Evolutionary conservation across 2,797 vertebrate species (phyloP).

Genomic region (Acropternis orthonyx): DNA sequence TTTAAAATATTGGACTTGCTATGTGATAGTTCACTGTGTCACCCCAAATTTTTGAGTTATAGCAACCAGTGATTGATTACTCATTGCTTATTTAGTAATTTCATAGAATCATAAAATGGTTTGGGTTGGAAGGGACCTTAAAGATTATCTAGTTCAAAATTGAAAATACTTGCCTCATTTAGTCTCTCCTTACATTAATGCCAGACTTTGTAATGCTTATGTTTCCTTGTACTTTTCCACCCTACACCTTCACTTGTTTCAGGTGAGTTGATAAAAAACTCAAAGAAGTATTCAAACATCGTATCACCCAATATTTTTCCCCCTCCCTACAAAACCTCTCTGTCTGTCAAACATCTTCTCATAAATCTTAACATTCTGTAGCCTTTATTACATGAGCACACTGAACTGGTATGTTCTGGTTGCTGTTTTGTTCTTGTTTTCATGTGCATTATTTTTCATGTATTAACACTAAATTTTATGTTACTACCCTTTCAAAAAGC

Average conservation of each 20-base stretch:
- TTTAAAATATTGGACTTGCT: background rate
- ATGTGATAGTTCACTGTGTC: background rate
- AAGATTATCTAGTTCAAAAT: background rate
- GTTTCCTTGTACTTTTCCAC: background rate
- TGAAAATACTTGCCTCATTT: background rate
- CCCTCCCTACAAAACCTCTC: background rate
- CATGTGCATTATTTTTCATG: background rate
- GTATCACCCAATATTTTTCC: background rate
- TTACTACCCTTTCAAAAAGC: background rate
- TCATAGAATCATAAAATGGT: background rate
- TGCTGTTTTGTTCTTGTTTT: background rate
- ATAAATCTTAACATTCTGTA: background rate
- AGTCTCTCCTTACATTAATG: background rate
- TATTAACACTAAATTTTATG: background rate
- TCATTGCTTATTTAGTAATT: background rate
- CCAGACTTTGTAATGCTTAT: background rate
- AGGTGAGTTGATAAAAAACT: background rate
- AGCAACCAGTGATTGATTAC: background rate
- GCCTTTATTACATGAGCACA: background rate
- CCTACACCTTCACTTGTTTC: background rate
- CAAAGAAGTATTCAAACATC: background rate
- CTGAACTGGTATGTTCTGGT: background rate
- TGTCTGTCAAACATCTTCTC: background rate
- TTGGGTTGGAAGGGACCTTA: background rate
- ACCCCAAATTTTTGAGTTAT: background rate